phyloP scores from a whole-genome alignment of 2,113 vertebrate species.

The Bostrychus sinensis region DNA sequence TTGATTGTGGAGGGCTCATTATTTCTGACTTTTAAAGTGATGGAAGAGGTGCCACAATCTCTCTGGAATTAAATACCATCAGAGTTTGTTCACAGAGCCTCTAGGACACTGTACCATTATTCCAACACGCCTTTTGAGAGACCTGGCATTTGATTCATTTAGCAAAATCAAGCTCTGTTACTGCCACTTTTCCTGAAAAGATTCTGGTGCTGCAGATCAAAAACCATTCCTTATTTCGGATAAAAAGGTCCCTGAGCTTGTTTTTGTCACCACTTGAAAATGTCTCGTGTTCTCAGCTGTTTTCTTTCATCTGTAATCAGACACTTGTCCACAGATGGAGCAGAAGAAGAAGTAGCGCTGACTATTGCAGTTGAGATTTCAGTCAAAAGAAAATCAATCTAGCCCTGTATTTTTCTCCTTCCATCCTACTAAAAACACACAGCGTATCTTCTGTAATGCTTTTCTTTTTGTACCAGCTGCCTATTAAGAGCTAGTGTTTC shows the following conservation, averaged over 20 bases:
- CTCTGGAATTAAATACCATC: conserved; percentile 55
- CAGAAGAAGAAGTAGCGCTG: conserved; percentile 31
- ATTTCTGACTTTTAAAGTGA: conserved; percentile 68
- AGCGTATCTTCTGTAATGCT: conserved; percentile 34
- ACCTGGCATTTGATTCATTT: conserved; percentile 46
- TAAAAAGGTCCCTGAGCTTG: conserved; percentile 48
- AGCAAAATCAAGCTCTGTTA: conserved; percentile 55
- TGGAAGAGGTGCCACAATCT: conserved; percentile 53
- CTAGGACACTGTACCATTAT: conserved; percentile 38
- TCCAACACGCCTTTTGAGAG: conserved; percentile 41
- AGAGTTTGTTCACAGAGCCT: conserved; percentile 48
- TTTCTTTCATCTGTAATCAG: conserved; percentile 67
- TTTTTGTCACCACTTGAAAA: conserved; percentile 40
- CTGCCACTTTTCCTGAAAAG: conserved; percentile 49
- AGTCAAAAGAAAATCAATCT: conserved; percentile 65
- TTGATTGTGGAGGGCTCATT: conserved; percentile 68
- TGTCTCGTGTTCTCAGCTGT: conserved; percentile 52
- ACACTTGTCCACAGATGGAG: conserved; percentile 65
- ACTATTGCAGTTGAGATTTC: conserved; percentile 54
- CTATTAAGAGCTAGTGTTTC: conserved; percentile 35
- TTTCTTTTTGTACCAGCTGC: conserved; percentile 59
- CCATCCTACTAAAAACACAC: conserved; percentile 37
- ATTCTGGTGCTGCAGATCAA: conserved; percentile 47
- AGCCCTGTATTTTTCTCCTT: conserved; percentile 35
- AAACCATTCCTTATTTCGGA: conserved; percentile 53